Base-by-base conservation (phyloP, 1,140 invertebrate genomes). In the Sminthurinus signatus region DNA sequence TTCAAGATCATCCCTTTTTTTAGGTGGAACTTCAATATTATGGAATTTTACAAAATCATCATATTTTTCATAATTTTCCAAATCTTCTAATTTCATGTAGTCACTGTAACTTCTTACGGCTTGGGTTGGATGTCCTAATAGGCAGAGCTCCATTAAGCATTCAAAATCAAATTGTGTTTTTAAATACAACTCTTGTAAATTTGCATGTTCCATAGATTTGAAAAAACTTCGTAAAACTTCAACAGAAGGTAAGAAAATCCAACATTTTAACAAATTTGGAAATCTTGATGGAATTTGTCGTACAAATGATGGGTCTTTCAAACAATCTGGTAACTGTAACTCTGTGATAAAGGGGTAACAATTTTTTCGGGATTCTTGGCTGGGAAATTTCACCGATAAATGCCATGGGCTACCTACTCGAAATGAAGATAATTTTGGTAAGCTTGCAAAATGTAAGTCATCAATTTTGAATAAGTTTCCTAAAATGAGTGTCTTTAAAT, bases 91-190 rank as follows among this genome's bases (percentile, higher is more conserved):
- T 19, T 60, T 65, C 36, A 48, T 43, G 15, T 50, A 52, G 44
- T 56, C 59, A 8, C 27, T 1, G 15, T 32, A 27, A 23, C 39
- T 60, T 19, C 60, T 19, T 19, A 55, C 19, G 12, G 59, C 42
- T 0, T 57, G 32, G 0, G 56, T 43, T 17, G 51, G 32, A 14
- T 29, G 25, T n/a, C 57, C 57, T 15, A 65, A 25, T 0, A 69
- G 28, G 54, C 62, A 64, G 2, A 58, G 51, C 32, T 69, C 67
- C 48, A 69, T 21, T 14, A 62, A 62, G 14, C 57, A 43, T 50
- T 61, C 51, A 55, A 69, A 69, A 39, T 69, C 67, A 62, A 65
- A 69, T 25, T 65, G 62, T 4, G 67, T 69, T 29, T 69, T 69
- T 19, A 69, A 44, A 42, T 52, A 52, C 4, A 69, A 29, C 25